Percentiles rank a stretch among this genome's conserved stretches.
phyloP scores from a whole-genome alignment of 1,140 invertebrate species.

The Orius insidiosus region DNA sequence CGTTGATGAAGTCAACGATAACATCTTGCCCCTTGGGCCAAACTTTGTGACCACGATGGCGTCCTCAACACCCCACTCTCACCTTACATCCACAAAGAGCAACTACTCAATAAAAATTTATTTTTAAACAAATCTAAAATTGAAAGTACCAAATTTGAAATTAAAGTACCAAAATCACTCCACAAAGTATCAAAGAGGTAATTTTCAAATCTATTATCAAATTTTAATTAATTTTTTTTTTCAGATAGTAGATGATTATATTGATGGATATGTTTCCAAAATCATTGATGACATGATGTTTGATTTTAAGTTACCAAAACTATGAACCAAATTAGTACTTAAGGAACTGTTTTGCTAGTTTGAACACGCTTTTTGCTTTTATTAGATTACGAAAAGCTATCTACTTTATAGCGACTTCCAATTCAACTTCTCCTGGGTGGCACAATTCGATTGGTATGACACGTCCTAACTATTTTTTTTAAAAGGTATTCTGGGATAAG shows the following conservation, averaged over 20 bases:
- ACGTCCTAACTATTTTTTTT: no score
- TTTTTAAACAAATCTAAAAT: conserved; percentile 55
- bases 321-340: no score
- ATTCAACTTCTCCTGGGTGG: no score
- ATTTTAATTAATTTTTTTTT: conserved; percentile 14
- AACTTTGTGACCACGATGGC: conserved; percentile 53
- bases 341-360: no score
- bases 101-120: conserved; percentile 63
- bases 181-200: conserved; percentile 23
- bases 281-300: not conserved
- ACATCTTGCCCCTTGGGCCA: conserved; percentile 81
- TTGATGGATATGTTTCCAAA: conserved; percentile 50
- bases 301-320: no score
- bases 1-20: conserved; percentile 79
- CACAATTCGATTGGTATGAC: no score
- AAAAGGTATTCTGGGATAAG: no score
- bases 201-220: conserved; percentile 13
- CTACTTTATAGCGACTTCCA: no score
- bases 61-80: conserved; percentile 72
- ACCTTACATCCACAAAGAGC: conserved; percentile 65
- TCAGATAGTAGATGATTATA: conserved; percentile 49
- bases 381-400: no score
- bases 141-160: conserved; percentile 32
- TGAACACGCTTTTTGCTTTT: no score
- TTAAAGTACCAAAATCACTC: conserved; percentile 39